Evolutionary conservation across 2,888 invertebrate species (phyloP).

Genomic region (Deilephila elpenor): DNA sequence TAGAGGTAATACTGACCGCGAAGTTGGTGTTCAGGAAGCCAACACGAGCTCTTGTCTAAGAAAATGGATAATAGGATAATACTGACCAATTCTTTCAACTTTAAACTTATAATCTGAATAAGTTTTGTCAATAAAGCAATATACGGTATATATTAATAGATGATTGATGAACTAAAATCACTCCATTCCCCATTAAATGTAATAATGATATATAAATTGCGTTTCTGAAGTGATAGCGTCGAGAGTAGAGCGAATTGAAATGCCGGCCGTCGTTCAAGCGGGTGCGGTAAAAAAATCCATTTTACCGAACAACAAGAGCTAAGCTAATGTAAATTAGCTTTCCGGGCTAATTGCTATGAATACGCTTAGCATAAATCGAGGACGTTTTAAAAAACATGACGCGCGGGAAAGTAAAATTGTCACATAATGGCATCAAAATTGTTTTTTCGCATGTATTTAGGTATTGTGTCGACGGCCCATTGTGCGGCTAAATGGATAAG

Average conservation of each 20-base stretch:
- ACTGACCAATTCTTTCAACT: too few species aligned
- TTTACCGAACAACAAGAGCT: slow-evolving; percentile 54
- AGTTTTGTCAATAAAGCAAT: too few species aligned
- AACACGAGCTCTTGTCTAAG: too few species aligned
- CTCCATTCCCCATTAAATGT: not conserved
- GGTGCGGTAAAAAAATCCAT: slow-evolving; percentile 43
- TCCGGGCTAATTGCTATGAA: slow-evolving; percentile 66
- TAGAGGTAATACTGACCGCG: too few species aligned
- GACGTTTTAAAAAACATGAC: slow-evolving; percentile 64
- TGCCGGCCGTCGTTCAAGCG: not conserved
- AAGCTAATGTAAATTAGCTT: slow-evolving; percentile 65
- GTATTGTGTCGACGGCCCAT: not conserved
- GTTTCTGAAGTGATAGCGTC: not conserved
- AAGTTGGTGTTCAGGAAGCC: too few species aligned
- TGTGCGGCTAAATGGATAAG: not conserved
- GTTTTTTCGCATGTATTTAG: slow-evolving; percentile 32
- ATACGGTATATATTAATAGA: too few species aligned
- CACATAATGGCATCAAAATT: slow-evolving; percentile 40
- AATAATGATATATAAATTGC: slow-evolving; percentile 4
- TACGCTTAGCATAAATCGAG: slow-evolving; percentile 67
- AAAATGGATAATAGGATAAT: too few species aligned
- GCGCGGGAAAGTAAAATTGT: slow-evolving; percentile 43
- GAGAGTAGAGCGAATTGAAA: not conserved
- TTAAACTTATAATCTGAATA: too few species aligned
- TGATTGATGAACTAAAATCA: not conserved